Evolutionary conservation across 2,888 invertebrate genomes (phyloP), one percentile per base, ranked within the genome.

Genomic region (Eucera pruinosa): DNA sequence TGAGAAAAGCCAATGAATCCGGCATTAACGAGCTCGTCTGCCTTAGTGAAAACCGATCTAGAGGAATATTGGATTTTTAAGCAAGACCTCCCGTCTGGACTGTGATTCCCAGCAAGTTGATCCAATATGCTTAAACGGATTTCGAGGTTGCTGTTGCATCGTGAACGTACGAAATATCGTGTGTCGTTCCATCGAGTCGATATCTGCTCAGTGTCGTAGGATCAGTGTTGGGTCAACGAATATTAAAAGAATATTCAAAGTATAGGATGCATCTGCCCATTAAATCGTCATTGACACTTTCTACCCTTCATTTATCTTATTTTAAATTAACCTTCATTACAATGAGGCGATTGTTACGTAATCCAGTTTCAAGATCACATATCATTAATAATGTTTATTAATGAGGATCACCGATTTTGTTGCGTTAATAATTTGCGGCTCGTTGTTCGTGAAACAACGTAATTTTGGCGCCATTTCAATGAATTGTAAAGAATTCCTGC

Each of bases 101-200:
- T 39, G 64, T 57, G 48, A 48, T 52, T 62, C 23, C 69, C 36
- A 15, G 30, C 54, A 15, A 45, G 27, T 69, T 87, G 84, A 88
- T 88, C 88, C 86, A 88, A 88, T 88, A 88, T 87, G 69, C 82
- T 80, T 87, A 88, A 88, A 81, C 78, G 88, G 88, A 88, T 87
- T 88, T 82, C 52, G 62, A 82, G 66, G 62, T 80, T 78, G 65
- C 62, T 52, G 70, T n/a, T 48, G 61, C 72, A 61, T 64, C 62
- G 57, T 48, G 71, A 61, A 58, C 48, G 65, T 72, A 70, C 55
- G 68, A 62, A 72, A 57, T 66, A 64, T 64, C 41, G 55, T 50
- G 36, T 52, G 36, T 13, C 52, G 25, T 43, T 70, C 27, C 23
- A 23, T 23, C 48, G 2, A 11, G 18, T 18, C 36, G 18, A n/a